Evolutionary conservation across 1,140 invertebrate genomes (phyloP), one percentile per base, ranked within the genome.

Genomic region (Zaprionus tsacasi): DNA sequence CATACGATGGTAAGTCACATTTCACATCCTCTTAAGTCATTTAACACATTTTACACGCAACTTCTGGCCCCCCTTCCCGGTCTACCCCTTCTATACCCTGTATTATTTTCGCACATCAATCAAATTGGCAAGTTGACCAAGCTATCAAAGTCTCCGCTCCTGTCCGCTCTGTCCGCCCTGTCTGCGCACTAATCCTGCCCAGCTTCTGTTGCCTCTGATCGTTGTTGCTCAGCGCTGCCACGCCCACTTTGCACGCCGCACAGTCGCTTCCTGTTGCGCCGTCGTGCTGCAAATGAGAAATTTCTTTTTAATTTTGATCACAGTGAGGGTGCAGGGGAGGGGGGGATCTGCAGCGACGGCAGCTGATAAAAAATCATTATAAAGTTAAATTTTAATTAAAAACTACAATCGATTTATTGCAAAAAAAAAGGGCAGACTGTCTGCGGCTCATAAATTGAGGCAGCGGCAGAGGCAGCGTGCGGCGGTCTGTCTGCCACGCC

Each of bases 1-100:
- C 91, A 92, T 92, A 92, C 77, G 91, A 92, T 92, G 91, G 91
- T 92, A 92, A 92, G 91, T 92, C 91, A 89, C 91, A 92, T 91
- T 92, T 76, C 91, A 88, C 91, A 88, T 45, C 83, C 80, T 87
- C 80, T 87, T 87, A 89, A 87, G 83, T 76, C 83, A 87, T 89
- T 89, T 87, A 87, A 87, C 83, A 79, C 82, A 80, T 87, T 55
- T 17, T 70, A 45, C 6, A 45, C 21, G 50, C 55, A 40, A 45
- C 13, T 55, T n/a, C 52, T 52, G 48, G 0, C n/a, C 30, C 33
- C 1, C 55, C 55, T 0, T 30, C n/a, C 36, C 40, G 30, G 3
- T 15, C n/a, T n/a, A 2, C 56, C 11, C 56, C 5, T 12, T 40
- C 65, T 59, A 40, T 45, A 6, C 33, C 13, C 21, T 11, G 33